Evolutionary conservation across 2,113 vertebrate species (phyloP).

Genomic region (Uria lomvia): DNA sequence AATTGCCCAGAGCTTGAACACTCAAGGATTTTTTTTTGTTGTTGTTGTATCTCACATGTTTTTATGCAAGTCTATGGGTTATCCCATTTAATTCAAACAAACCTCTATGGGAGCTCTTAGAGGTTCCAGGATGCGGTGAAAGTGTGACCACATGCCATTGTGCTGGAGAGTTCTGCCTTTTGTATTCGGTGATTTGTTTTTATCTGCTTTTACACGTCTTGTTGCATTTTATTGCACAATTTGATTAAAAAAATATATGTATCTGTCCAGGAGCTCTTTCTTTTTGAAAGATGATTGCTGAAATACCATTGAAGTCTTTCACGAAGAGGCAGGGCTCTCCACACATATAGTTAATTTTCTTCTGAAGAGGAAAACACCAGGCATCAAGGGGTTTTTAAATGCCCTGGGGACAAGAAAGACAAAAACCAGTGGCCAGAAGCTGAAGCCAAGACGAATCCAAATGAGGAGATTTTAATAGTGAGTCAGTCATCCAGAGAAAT

Average conservation of each 20-base stretch:
- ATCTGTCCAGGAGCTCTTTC: neutral
- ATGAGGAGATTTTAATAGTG: conserved; percentile 52
- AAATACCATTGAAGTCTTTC: neutral
- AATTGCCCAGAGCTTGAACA: neutral
- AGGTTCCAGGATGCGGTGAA: neutral
- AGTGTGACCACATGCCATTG: fast-evolving
- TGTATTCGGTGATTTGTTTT: neutral
- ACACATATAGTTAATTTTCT: neutral
- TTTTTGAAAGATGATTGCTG: neutral
- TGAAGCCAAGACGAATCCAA: conserved; percentile 47
- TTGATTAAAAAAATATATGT: neutral
- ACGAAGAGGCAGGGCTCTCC: neutral
- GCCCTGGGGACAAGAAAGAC: neutral
- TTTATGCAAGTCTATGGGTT: neutral
- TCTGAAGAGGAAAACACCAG: neutral
- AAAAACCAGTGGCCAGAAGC: conserved; percentile 8
- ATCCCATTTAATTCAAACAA: neutral
- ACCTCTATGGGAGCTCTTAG: neutral
- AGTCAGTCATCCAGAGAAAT: conserved; percentile 53
- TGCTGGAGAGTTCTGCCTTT: neutral
- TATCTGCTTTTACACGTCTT: neutral
- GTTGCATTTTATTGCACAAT: neutral
- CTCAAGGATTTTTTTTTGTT: neutral
- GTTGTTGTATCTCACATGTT: neutral
- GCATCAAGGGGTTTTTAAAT: neutral